phyloP scores from a whole-genome alignment of 2,113 vertebrate genomes.

The Hirundichthys speculiger region DNA sequence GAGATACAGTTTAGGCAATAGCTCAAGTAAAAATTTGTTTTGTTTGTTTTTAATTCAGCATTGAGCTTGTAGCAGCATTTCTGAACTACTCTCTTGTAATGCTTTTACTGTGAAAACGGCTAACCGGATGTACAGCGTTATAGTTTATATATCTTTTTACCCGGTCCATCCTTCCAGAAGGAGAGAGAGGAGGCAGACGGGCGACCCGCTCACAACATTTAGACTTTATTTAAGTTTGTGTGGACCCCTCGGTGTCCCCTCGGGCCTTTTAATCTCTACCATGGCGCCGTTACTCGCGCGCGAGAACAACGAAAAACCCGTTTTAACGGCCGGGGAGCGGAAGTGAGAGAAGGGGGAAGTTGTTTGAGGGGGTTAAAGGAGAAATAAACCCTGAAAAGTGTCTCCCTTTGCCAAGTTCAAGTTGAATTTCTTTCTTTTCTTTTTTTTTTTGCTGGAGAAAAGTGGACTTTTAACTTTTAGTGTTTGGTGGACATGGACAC shows the following conservation, averaged over 20 bases:
- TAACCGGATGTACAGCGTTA: neutral
- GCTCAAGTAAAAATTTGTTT: no score
- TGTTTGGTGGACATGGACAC: conserved; percentile 77
- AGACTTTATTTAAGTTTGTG: conserved; percentile 1
- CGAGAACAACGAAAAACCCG: neutral
- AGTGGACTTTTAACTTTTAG: neutral
- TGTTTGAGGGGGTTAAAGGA: conserved; percentile 25
- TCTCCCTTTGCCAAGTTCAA: conserved; percentile 54
- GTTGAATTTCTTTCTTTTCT: conserved; percentile 6
- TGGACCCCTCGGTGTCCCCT: conserved; percentile 9
- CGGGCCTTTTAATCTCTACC: neutral
- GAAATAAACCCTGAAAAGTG: conserved; percentile 40
- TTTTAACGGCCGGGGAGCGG: conserved; percentile 46
- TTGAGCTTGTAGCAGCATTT: no score
- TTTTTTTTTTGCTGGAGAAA: neutral
- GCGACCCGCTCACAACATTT: conserved; percentile 10
- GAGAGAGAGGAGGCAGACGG: conserved; percentile 44
- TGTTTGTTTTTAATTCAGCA: no score
- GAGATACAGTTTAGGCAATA: no score
- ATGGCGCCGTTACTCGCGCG: conserved; percentile 22
- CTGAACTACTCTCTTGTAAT: no score
- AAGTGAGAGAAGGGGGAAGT: conserved; percentile 70
- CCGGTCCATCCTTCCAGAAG: conserved; percentile 25
- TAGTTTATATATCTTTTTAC: neutral
- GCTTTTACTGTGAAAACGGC: conserved; percentile 46